Percentiles rank a stretch among this genome's conserved stretches.
phyloP scores from a whole-genome alignment of 1,140 invertebrate species.

The Triops cancriformis region DNA sequence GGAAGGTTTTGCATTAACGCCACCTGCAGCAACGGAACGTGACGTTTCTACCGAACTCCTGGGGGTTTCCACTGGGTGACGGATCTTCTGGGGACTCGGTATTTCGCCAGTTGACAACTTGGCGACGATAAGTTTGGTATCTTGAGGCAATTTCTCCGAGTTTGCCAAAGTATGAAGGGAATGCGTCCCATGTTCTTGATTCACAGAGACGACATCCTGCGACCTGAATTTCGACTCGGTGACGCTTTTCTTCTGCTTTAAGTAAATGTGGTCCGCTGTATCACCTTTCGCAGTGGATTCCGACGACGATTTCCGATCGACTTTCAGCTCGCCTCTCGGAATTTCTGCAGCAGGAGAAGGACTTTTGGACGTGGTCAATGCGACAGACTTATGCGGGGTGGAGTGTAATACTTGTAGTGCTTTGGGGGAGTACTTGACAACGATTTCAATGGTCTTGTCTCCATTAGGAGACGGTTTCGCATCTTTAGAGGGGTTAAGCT shows the following conservation, averaged over 20 bases:
- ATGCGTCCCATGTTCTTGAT: not conserved
- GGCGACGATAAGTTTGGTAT: constrained; percentile 23
- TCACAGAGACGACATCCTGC: not conserved
- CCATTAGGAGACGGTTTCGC: not conserved
- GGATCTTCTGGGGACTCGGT: constrained; percentile 20
- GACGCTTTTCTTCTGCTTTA: constrained; percentile 8
- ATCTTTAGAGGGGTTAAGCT: not conserved
- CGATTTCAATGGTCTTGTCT: constrained; percentile 18
- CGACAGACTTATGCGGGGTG: not conserved
- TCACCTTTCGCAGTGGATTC: constrained; percentile 1
- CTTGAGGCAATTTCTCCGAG: constrained; percentile 14
- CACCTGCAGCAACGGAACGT: not conserved
- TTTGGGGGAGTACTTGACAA: constrained; percentile 22
- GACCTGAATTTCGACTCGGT: constrained; percentile 22
- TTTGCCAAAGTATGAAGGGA: not conserved
- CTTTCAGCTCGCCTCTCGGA: not conserved
- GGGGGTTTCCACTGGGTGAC: constrained; percentile 12
- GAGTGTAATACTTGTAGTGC: not conserved
- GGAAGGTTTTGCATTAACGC: not conserved
- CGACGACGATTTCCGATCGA: not conserved
- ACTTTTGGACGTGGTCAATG: not conserved
- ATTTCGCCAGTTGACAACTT: constrained; percentile 23
- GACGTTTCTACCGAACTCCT: not conserved
- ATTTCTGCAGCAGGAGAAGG: not conserved
- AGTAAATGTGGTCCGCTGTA: not conserved